Percentiles rank a stretch among this genome's conserved stretches.
phyloP scores from a whole-genome alignment of 2,797 vertebrate species.

The Lycodopsis pacificus region DNA sequence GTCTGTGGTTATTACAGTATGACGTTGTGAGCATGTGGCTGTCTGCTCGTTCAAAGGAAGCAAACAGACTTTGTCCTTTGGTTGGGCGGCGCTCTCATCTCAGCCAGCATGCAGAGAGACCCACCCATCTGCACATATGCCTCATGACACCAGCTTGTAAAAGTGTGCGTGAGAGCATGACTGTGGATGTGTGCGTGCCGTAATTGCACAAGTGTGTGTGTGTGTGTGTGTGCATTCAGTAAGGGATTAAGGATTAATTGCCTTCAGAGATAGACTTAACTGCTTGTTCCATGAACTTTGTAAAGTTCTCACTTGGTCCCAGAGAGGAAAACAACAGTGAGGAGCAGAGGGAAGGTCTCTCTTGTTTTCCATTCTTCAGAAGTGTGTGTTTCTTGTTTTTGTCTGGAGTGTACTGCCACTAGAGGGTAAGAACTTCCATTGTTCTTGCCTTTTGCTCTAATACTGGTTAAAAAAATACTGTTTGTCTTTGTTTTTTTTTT shows the following conservation, averaged over 20 bases:
- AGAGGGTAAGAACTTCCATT: constrained; percentile 69
- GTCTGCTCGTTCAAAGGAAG: constrained; percentile 45
- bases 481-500: background rate
- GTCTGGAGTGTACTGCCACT: constrained; percentile 46
- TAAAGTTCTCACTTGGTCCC: constrained; percentile 71
- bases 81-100: constrained; percentile 63
- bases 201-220: constrained; percentile 1
- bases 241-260: constrained; percentile 83
- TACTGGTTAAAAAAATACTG: constrained; percentile 3
- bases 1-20: constrained; percentile 11
- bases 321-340: constrained; percentile 64
- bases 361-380: constrained; percentile 49
- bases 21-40: constrained; percentile 12
- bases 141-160: constrained; percentile 71
- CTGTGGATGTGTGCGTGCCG: constrained; percentile 8
- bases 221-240: constrained; percentile 22
- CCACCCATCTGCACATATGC: constrained; percentile 65
- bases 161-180: constrained; percentile 46
- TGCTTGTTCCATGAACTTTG: constrained; percentile 74
- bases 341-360: constrained; percentile 47
- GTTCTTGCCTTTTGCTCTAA: constrained; percentile 62
- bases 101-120: constrained; percentile 54
- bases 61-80: constrained; percentile 71
- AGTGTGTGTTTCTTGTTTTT: constrained; percentile 38
- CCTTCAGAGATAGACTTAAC: constrained; percentile 78